Evolutionary conservation across 2,888 invertebrate genomes (phyloP), one percentile per base, ranked within the genome.

Genomic region (Pristionchus entomophagus): DNA sequence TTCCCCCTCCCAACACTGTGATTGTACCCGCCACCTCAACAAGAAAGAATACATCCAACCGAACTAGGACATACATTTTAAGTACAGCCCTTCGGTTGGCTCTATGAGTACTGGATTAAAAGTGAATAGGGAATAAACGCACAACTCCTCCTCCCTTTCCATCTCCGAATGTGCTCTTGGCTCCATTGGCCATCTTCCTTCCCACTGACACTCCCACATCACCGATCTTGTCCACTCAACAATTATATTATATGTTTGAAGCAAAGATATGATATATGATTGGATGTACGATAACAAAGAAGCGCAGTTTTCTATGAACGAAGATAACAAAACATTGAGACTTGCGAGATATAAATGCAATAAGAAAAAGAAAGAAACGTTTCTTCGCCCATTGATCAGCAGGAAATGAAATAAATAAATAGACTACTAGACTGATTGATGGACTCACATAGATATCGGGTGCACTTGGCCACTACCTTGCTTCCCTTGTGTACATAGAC

Each of bases 201-300:
- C 96, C 96, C 49, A 96, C 93, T 0, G 95, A 95, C 91, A 95
- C 94, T 3, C 96, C 96, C 2, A 96, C 96, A 22, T 95, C 94
- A 19, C 96, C 96, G 78, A 96, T 95, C 90, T 94, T 94, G 84
- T 93, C 93, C 83, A 95, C 95, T 95, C 91, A 86, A 92, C n/a
- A 90, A 19, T 32, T 29, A 32, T 6, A 38, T 29, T 6, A 32
- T n/a, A 19, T 26, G n/a, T 38, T 26, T 77, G 10, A 77, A 5
- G 2, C 38, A 19, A 8, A 29, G n/a, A 65, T 12, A 32, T n/a
- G n/a, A n/a, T n/a, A n/a, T n/a, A n/a, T n/a, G n/a, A 45, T 45
- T 45, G 45, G 45, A 6, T 45, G 14, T 45, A 45, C n/a, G n/a
- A n/a, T 45, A 6, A 10, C 45, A 45, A 10, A 45, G 45, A n/a